Conservation (phyloP, 1,140 invertebrate species). For the Aphelinus certus region DNA sequence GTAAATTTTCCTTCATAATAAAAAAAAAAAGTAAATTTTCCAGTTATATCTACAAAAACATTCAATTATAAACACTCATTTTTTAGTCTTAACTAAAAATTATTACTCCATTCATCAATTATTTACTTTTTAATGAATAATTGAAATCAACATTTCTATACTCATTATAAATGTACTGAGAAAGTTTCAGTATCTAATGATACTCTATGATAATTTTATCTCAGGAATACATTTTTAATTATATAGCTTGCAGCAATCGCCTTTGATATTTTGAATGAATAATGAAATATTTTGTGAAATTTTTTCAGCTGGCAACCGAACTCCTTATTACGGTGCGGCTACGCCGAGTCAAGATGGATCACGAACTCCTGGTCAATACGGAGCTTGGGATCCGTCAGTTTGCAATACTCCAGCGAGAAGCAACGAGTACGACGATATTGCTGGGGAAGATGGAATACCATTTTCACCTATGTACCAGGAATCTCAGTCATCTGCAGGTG, state of each 20-base stretch:
- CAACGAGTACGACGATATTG: slow-evolving; percentile 75
- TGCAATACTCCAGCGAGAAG: slow-evolving; percentile 84
- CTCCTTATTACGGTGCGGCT: slow-evolving; percentile 91
- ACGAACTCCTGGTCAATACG: slow-evolving; percentile 82
- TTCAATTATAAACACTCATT: background rate
- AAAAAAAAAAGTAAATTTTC: slow-evolving; percentile 43
- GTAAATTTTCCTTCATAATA: slow-evolving; percentile 38
- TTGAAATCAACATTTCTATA: too few species aligned
- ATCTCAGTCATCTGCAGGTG: slow-evolving; percentile 87
- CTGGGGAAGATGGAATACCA: slow-evolving; percentile 73
- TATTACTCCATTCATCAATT: background rate
- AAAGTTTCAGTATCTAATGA: too few species aligned
- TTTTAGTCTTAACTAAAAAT: background rate
- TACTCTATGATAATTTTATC: too few species aligned
- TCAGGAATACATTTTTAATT: too few species aligned
- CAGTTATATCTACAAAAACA: slow-evolving; percentile 2
- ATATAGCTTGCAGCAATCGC: background rate
- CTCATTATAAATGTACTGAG: too few species aligned
- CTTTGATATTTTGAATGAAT: slow-evolving; percentile 5
- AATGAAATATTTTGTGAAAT: background rate
- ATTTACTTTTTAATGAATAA: too few species aligned
- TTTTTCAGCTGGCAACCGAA: slow-evolving; percentile 77
- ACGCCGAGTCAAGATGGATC: slow-evolving; percentile 93
- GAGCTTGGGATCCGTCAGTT: slow-evolving; percentile 90
- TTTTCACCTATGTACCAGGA: slow-evolving; percentile 82